Evolutionary conservation across 2,113 vertebrate genomes (phyloP).

Genomic region (Hymenochirus boettgeri): DNA sequence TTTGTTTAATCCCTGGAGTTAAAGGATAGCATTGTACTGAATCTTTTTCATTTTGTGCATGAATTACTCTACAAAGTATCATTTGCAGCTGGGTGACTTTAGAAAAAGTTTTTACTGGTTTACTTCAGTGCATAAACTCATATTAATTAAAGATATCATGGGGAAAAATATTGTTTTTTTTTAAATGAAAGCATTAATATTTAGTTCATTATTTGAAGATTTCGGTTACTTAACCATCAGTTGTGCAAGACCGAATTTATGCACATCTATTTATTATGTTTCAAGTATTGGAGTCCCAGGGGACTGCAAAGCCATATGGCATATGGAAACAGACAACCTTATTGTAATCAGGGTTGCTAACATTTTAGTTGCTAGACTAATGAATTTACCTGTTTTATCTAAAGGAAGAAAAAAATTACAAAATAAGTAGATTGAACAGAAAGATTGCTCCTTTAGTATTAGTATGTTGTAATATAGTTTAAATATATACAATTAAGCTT

Average conservation of each 20-base stretch:
- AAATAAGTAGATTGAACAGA: too few relatives aligned
- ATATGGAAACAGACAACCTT: conserved; percentile 21
- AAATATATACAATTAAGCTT: too few relatives aligned
- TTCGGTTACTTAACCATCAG: conserved; percentile 11
- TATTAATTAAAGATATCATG: conserved; percentile 30
- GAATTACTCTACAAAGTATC: conserved; percentile 33
- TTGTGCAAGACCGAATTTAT: conserved; percentile 5
- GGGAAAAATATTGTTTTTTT: conserved; percentile 9
- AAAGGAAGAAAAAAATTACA: neutral
- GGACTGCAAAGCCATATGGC: conserved; percentile 19
- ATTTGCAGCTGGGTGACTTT: conserved; percentile 23
- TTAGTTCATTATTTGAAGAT: conserved; percentile 23
- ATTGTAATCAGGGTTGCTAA: conserved; percentile 21
- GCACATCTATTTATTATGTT: conserved; percentile 19
- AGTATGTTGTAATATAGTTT: too few relatives aligned
- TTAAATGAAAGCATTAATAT: conserved; percentile 33
- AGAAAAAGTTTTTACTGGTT: conserved; percentile 31
- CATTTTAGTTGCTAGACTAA: conserved; percentile 7
- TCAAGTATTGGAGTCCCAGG: conserved; percentile 25
- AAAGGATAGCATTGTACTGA: conserved; percentile 30
- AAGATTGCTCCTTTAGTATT: too few relatives aligned
- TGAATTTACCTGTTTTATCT: conserved; percentile 12
- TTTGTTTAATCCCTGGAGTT: conserved; percentile 29
- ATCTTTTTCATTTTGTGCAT: conserved; percentile 40
- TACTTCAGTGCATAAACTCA: conserved; percentile 13